Base-by-base conservation (phyloP, 2,113 vertebrate species). In the Hippocampus comes region DNA sequence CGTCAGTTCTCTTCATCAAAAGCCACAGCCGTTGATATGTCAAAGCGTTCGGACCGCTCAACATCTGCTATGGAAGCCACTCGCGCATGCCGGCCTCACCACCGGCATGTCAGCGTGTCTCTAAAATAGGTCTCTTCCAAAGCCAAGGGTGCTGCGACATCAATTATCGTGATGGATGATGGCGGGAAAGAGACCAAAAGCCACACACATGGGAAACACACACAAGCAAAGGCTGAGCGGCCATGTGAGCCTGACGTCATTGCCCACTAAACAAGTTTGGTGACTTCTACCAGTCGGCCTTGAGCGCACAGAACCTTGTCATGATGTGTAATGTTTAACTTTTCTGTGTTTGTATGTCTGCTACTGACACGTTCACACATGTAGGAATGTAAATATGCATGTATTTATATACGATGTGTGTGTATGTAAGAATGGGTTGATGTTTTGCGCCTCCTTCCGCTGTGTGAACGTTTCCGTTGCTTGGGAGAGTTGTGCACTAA, bases 251-350 rank as follows among this genome's bases (percentile, higher is more conserved):
- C 41, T 46, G 23, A 65, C 23, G 63, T 42, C 25, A 66, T 48
- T 65, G 23, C 14, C 12, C 27, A 61, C 25, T 27, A 65, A 23
- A 49, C 14, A 48, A 48, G 18, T 67, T 34, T 67, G n/a, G 38
- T 79, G 76, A 84, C 79, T 82, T 82, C 60, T 38, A 18, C 60
- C 72, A 67, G 56, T 71, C 63, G 49, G 9, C 65, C 67, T 46
- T 70, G 49, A 78, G 70, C 61, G 49, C 49, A 56, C 76, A 73
- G 80, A 57, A 78, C 64, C 74, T 63, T 63, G 38, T 42, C 38
- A 2, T 10, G 2, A 14, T 23, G 73, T 67, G 87, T 78, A 87
- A 84, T 89, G 82, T 87, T 90, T 89, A 78, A 86, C 83, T 57
- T 56, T 43, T 67, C 48, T 70, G 67, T 56, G 25, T 56, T 46